Evolutionary conservation across 2,888 invertebrate genomes (phyloP), one percentile per base, ranked within the genome.

Genomic region (Napeogenes inachia): DNA sequence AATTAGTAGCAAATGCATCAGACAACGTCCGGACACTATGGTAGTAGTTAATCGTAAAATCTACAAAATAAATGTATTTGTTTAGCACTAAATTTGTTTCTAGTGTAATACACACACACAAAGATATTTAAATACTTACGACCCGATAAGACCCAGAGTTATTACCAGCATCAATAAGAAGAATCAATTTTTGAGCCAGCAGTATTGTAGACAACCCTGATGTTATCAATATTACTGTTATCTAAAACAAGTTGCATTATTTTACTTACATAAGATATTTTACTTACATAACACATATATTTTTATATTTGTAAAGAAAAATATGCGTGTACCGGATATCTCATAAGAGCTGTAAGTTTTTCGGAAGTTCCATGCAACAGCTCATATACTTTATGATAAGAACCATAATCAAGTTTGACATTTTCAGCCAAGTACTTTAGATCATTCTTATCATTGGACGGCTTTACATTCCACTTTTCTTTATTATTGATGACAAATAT

Each of bases 271-370:
- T 2, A 6, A 42, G 8, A 42, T 42, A 6, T 42, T 42, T 42
- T 21, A 21, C 21, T 21, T 21, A 21, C 21, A 21, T 21, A 21
- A 21, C 21, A 21, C 0, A 21, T 21, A 21, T 21, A 21, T 21
- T 21, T 21, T 21, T 21, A 21, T 21, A 21, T 21, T 21, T 21
- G 21, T 21, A 35, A 0, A 13, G 46, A 55, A 50, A 56, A 3
- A 4, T 45, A 10, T 45, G 47, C 53, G 63, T 45, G 72, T 77
- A 88, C 87, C 73, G 84, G 79, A 38, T 85, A 71, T 72, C 76
- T 79, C 79, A 87, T 84, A n/a, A 81, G 68, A 13, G 74, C 73
- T 68, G 84, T 86, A 1, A 87, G 75, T 70, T 81, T 74, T 55
- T 78, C 75, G 2, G 84, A 76, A 68, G 81, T 84, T 65, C 79